A percentile compares a stretch with the other conserved stretches of the same genome.
phyloP scores from a whole-genome alignment of 2,113 vertebrate genomes.

The Seriola quinqueradiata region DNA sequence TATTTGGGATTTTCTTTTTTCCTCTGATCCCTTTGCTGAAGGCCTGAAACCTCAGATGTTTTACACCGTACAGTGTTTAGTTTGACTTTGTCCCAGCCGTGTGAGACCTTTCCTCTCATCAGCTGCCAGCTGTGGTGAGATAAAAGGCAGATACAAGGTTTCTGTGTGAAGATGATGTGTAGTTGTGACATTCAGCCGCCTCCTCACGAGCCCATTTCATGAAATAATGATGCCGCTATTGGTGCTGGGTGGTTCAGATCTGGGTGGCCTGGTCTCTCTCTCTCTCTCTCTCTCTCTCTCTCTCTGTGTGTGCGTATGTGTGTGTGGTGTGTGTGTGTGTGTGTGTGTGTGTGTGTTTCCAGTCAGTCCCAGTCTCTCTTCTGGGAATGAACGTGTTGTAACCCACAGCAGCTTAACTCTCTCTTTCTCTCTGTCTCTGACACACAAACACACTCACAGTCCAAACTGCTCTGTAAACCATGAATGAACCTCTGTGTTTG shows the following conservation, averaged over 20 bases:
- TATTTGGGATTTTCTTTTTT: conserved; percentile 1
- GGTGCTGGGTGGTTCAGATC: conserved; percentile 69
- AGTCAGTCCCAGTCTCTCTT: conserved; percentile 69
- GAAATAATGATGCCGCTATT: conserved; percentile 48
- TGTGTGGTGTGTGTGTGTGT: conserved; percentile 20
- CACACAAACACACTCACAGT: conserved; percentile 11
- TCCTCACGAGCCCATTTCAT: conserved; percentile 33
- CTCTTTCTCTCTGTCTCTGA: background rate
- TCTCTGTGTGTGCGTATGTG: conserved; percentile 4
- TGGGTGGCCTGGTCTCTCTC: conserved; percentile 66
- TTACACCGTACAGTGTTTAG: background rate
- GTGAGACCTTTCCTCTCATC: background rate
- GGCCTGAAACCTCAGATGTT: background rate
- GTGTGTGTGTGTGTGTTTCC: conserved; percentile 64
- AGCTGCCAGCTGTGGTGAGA: conserved; percentile 39
- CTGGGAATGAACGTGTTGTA: conserved; percentile 72
- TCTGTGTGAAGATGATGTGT: conserved; percentile 46
- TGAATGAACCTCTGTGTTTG: conserved; percentile 69
- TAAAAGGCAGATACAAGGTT: conserved; percentile 38
- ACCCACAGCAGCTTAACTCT: conserved; percentile 48
- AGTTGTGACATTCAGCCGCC: conserved; percentile 36
- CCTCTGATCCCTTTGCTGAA: background rate
- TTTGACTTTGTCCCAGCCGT: conserved; percentile 27
- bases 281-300: no score
- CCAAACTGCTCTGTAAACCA: conserved; percentile 16